Evolutionary conservation across 2,888 invertebrate species (phyloP).

Genomic region (Lymantria dispar): DNA sequence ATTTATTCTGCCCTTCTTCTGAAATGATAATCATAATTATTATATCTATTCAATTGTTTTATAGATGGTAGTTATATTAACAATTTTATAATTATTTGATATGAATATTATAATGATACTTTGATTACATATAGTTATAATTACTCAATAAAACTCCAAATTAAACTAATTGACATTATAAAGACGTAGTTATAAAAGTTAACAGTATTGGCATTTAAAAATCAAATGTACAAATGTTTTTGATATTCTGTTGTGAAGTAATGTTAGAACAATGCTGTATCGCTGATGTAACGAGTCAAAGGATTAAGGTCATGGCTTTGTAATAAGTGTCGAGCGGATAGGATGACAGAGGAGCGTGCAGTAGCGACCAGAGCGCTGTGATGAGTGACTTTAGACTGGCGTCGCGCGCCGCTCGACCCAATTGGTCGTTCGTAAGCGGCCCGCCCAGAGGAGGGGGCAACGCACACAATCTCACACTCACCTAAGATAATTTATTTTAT

Average conservation of each 20-base stretch:
- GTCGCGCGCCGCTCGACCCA: slow-evolving; percentile 82
- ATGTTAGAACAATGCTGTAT: slow-evolving; percentile 23
- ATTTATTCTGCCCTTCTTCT: no score
- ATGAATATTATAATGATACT: no score
- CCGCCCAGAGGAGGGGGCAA: slow-evolving; percentile 78
- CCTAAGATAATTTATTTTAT: slow-evolving; percentile 83
- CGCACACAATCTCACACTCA: slow-evolving; percentile 74
- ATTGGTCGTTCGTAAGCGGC: slow-evolving; percentile 73
- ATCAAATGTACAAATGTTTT: not conserved
- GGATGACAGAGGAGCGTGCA: slow-evolving; percentile 42
- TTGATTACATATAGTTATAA: no score
- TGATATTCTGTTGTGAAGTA: slow-evolving; percentile 2
- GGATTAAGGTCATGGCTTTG: slow-evolving; percentile 50
- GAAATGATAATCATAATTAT: no score
- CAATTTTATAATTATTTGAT: no score
- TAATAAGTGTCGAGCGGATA: slow-evolving; percentile 32
- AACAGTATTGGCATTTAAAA: no score
- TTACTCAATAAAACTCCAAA: no score
- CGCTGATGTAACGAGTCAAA: slow-evolving; percentile 39
- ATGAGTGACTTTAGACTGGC: slow-evolving; percentile 65
- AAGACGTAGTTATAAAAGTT: no score
- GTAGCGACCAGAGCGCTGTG: slow-evolving; percentile 44
- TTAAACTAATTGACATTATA: no score
- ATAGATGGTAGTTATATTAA: no score
- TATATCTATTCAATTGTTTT: no score